Base-by-base conservation (phyloP, 2,113 vertebrate species). In the Pachypanchax playfairii region DNA sequence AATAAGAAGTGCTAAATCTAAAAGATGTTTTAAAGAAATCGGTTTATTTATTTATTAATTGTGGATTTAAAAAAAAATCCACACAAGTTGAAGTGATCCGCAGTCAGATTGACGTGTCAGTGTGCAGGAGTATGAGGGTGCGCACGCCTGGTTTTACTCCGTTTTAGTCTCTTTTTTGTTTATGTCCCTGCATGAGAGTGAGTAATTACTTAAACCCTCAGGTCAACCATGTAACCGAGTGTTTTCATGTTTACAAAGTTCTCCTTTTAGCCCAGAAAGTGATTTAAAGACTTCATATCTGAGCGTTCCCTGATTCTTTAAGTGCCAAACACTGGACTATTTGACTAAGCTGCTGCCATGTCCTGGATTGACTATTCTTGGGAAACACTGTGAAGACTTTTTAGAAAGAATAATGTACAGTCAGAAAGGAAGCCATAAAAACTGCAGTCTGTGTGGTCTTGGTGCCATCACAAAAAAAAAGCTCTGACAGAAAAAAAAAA, bases 391-490 rank as follows among this genome's bases (percentile, higher is more conserved):
- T 65, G 85, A 88, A 85, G 87, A 88, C 83, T 73, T 86, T 83
- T 79, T 66, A 77, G 85, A 87, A 79, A 76, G 82, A 86, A 85
- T 87, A 87, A 89, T 77, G 78, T 59, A 79, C 59, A 77, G 74
- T 73, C 26, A 42, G 65, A 77, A 67, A 73, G 48, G 78, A 85
- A 88, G 76, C 69, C 36, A 74, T 83, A 84, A 88, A 87, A 88
- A 62, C 46, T 35, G 38, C 87, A 73, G 43, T 83, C 79, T 92
- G 91, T 93, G 92, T 92, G 92, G 92, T 92, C 92, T n/a, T 78
- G 48, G 82, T 89, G 83, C 75, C 88, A 89, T 86, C 82, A 70
- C 77, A 75, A 70, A 71, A 82, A 77, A 52, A 61, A 70, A 65
- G 75, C 21, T 17, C 15, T n/a, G n/a, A n/a, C n/a, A 18, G 3